A percentile compares a stretch with the other conserved stretches of the same genome.
Conservation (phyloP, 2,888 invertebrate genomes). For the Troides helena region DNA sequence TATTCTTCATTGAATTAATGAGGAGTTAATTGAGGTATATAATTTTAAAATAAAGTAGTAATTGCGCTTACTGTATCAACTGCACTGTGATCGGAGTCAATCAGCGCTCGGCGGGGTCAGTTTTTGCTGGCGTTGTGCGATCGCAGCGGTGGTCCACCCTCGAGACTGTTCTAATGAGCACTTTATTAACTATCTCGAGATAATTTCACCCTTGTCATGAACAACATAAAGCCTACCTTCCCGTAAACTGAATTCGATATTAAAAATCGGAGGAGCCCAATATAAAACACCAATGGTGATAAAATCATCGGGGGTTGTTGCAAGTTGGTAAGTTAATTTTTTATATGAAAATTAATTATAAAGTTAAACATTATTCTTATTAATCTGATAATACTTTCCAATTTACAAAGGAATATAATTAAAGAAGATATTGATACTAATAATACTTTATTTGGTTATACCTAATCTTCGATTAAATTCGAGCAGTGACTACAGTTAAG, state of each 20-base stretch:
- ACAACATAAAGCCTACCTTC: slow-evolving; percentile 5
- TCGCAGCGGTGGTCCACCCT: slow-evolving; percentile 31
- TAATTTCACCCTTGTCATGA: slow-evolving; percentile 9
- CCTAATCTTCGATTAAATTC: no score
- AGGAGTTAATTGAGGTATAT: no score
- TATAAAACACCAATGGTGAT: slow-evolving; percentile 25
- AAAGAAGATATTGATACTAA: no score
- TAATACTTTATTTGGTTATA: no score
- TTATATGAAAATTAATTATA: slow-evolving; percentile 13
- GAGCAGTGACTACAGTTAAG: no score
- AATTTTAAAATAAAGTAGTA: neutral
- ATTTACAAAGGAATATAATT: neutral
- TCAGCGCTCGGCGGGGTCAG: slow-evolving; percentile 27
- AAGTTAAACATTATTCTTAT: neutral
- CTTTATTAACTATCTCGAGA: slow-evolving; percentile 23
- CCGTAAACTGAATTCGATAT: neutral
- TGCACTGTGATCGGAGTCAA: slow-evolving; percentile 28
- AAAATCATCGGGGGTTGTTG: slow-evolving; percentile 22
- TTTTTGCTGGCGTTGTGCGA: slow-evolving; percentile 28
- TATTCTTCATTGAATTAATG: no score
- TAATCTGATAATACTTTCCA: neutral
- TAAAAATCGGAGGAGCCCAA: slow-evolving; percentile 11
- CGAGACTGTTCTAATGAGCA: slow-evolving; percentile 30
- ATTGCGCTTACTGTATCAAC: slow-evolving; percentile 11
- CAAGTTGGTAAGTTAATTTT: slow-evolving; percentile 11